phyloP scores from a whole-genome alignment of 2,113 vertebrate genomes.

The Buteo buteo region DNA sequence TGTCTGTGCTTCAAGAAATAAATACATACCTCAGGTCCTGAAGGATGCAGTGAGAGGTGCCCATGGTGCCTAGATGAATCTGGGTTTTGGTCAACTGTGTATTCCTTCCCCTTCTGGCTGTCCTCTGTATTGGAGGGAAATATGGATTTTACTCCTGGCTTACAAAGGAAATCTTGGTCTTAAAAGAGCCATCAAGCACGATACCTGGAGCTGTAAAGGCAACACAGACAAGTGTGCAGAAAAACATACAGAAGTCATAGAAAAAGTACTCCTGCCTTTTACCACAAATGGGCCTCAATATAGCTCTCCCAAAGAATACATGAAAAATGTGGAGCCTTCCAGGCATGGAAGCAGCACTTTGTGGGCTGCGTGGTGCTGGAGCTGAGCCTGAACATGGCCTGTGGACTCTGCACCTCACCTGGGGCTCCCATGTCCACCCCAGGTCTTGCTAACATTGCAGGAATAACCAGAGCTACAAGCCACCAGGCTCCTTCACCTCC shows the following conservation, averaged over 20 bases:
- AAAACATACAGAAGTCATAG: neutral
- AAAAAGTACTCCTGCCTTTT: neutral
- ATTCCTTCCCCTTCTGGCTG: neutral
- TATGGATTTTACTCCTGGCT: neutral
- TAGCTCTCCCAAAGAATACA: neutral
- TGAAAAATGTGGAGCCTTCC: neutral
- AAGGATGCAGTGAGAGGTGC: neutral
- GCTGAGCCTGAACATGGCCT: neutral
- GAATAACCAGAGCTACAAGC: neutral
- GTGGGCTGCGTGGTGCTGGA: neutral
- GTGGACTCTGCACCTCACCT: neutral
- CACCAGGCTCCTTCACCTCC: neutral
- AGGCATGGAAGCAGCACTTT: neutral
- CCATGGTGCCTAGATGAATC: neutral
- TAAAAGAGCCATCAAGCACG: accelerated
- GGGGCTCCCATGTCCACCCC: neutral
- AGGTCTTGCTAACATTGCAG: neutral
- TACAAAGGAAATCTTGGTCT: neutral
- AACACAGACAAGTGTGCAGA: neutral
- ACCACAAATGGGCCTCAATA: neutral
- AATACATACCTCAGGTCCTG: neutral
- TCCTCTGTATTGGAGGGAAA: neutral
- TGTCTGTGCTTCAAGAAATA: neutral
- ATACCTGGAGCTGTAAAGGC: neutral
- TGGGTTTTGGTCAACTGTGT: neutral